Evolutionary conservation across 2,113 vertebrate species (phyloP).

Genomic region (Terrapene triunguis): DNA sequence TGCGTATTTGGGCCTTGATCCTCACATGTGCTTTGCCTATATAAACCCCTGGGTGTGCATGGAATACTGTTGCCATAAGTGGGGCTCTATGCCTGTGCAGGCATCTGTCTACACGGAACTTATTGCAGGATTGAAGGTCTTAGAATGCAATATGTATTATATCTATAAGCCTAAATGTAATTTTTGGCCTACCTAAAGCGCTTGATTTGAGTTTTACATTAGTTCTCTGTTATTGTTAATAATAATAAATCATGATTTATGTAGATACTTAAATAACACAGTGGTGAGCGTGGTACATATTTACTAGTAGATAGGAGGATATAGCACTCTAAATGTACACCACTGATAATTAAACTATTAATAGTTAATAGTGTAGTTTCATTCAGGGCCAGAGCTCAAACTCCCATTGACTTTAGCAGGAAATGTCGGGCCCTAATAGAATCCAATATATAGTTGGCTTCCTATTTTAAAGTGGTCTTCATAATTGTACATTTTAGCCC

Average conservation of each 20-base stretch:
- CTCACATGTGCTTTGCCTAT: accelerated
- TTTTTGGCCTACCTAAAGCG: not conserved
- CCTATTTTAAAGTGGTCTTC: slow-evolving; percentile 25
- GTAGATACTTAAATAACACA: not conserved
- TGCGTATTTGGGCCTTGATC: accelerated
- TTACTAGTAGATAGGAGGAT: not conserved
- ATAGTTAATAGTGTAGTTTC: not conserved
- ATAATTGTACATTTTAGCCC: not conserved
- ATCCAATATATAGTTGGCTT: not conserved
- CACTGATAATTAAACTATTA: not conserved
- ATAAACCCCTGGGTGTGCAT: accelerated
- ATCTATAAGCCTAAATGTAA: not conserved
- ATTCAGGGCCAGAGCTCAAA: not conserved
- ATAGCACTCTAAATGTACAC: not conserved
- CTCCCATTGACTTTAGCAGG: not conserved
- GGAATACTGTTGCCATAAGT: accelerated
- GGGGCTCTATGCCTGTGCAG: not conserved
- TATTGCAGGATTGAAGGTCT: not conserved
- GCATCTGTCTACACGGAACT: not conserved
- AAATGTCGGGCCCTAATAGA: not conserved
- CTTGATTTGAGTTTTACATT: not conserved
- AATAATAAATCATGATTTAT: not conserved
- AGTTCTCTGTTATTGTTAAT: not conserved
- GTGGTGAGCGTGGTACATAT: not conserved
- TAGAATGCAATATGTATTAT: not conserved